These are phyloP conservation scores for Drosophila formosana DNA, from an alignment of 2,888 invertebrate genomes.

Conservation along the genomic window DNA sequence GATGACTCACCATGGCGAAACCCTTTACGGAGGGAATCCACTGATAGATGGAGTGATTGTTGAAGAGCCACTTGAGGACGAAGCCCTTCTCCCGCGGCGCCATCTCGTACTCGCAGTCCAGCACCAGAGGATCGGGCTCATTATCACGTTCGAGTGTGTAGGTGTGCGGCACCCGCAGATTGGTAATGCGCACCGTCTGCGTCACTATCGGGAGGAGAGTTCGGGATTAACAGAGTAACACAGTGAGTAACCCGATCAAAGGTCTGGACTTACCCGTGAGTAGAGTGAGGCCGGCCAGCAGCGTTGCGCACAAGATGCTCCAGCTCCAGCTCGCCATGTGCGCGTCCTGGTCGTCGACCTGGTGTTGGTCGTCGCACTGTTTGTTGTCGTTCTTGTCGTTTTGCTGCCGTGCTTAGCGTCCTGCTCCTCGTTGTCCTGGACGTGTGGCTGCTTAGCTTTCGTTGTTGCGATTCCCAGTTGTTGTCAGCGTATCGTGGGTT, in stretches of 20 bases:
- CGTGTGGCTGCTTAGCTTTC: slow-evolving; percentile 11
- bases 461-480: neutral
- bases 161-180: slow-evolving; percentile 84
- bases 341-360: slow-evolving; percentile 60
- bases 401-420: slow-evolving; percentile 49
- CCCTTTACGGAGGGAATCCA: slow-evolving; percentile 85
- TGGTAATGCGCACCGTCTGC: slow-evolving; percentile 84
- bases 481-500: neutral
- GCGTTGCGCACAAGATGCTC: slow-evolving; percentile 75
- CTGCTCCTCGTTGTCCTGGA: slow-evolving; percentile 40
- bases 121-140: slow-evolving; percentile 83
- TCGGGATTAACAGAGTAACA: neutral
- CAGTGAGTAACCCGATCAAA: neutral
- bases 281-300: slow-evolving; percentile 81
- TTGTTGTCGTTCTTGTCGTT: slow-evolving; percentile 39
- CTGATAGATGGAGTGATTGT: slow-evolving; percentile 85
- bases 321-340: slow-evolving; percentile 82
- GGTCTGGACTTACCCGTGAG: slow-evolving; percentile 68
- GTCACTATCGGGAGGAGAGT: slow-evolving; percentile 65
- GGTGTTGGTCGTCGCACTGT: slow-evolving; percentile 38
- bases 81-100: slow-evolving; percentile 84
- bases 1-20: slow-evolving; percentile 83
- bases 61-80: slow-evolving; percentile 85
- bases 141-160: slow-evolving; percentile 84
- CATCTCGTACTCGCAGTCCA: slow-evolving; percentile 85